phyloP scores from a whole-genome alignment of 2,888 invertebrate species.

The Patella pellucida region DNA sequence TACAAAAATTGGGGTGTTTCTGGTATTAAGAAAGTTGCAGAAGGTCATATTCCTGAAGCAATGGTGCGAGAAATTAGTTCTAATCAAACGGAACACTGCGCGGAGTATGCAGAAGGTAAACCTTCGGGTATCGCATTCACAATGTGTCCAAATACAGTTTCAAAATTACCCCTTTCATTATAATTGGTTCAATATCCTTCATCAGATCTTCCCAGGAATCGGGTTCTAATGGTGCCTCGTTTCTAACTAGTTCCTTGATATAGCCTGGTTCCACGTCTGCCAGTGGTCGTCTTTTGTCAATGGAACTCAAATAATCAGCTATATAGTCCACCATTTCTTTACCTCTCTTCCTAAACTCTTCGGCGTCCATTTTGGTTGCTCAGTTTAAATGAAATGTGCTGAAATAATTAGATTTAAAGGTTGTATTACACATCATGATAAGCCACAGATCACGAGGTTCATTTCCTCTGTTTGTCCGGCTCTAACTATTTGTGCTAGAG shows the following conservation, averaged over 20 bases:
- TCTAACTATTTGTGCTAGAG: too few relatives aligned
- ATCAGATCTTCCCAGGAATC: constrained; percentile 57
- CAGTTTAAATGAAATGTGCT: not conserved
- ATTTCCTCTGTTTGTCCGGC: too few relatives aligned
- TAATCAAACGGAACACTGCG: too few relatives aligned
- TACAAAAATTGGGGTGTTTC: too few relatives aligned
- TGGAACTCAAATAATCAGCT: constrained; percentile 39
- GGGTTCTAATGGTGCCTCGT: constrained; percentile 55
- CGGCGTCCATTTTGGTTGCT: constrained; percentile 32
- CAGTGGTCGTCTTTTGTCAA: constrained; percentile 30
- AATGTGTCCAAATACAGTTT: constrained; percentile 8
- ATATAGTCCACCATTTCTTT: constrained; percentile 45
- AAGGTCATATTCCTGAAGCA: too few relatives aligned
- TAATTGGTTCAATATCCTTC: constrained; percentile 57
- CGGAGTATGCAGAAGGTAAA: too few relatives aligned
- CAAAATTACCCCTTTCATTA: constrained; percentile 62
- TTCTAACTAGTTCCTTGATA: constrained; percentile 53
- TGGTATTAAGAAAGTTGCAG: too few relatives aligned
- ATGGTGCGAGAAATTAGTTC: too few relatives aligned
- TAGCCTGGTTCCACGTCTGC: constrained; percentile 41
- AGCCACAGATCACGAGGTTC: too few relatives aligned
- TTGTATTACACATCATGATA: too few relatives aligned
- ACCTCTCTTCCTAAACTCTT: constrained; percentile 39
- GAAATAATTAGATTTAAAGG: too few relatives aligned
- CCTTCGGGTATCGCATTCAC: too few relatives aligned